Evolutionary conservation across 2,888 invertebrate species (phyloP), one percentile per base, ranked within the genome.

Genomic region (Diloba caeruleocephala): DNA sequence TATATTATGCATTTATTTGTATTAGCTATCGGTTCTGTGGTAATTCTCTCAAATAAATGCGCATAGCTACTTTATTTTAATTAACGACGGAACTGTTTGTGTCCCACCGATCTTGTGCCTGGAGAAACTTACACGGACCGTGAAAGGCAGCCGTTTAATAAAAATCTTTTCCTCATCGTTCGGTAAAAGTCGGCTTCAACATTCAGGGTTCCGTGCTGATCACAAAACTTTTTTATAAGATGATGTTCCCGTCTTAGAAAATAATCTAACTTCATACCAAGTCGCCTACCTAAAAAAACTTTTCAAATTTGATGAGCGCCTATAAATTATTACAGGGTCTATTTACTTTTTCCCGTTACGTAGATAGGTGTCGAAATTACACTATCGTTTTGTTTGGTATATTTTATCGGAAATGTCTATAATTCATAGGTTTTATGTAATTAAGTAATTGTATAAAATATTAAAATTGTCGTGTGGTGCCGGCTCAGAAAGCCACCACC

Each of bases 261-360:
- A 71, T 71, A 73, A 74, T 73, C 62, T 52, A 69, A 73, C 70
- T 77, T 77, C 19, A 33, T 34, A 31, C 45, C 12, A 58, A 69
- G 36, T 59, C 65, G 48, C 36, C 28, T 48, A 44, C 39, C 36
- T 25, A 33, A 55, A 43, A 52, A 62, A 71, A 65, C 49, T 70
- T 73, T 73, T 60, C 21, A 55, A 67, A 70, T 62, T 73, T 65
- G 74, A 71, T 67, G 65, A 66, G 46, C 31, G 29, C 28, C 59
- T 46, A 54, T 62, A 73, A 71, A 62, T 68, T 64, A 64, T 65
- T 60, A 52, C 45, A 17, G 19, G 10, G 21, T 14, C 34, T 19
- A 26, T 36, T 54, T 31, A 34, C 29, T 23, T 36, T 45, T 55
- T 29, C n/a, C 34, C 19, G 32, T 51, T 52, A 50, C 37, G 17